Evolutionary conservation across 2,888 invertebrate species (phyloP), one percentile per base, ranked within the genome.

Genomic region (Drosophila kambysellisi): DNA sequence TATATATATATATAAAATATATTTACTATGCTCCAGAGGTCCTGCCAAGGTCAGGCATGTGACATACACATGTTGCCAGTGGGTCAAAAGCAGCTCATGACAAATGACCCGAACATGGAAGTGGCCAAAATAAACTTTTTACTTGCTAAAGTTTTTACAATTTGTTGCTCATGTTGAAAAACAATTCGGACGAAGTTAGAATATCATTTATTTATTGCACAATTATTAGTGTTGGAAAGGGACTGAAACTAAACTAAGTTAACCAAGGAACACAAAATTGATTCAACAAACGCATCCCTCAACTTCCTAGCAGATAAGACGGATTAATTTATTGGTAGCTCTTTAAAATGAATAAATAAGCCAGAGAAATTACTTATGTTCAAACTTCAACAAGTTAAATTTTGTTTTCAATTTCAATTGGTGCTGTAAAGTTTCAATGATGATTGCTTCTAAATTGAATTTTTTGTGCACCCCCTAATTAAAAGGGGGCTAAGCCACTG

Each of bases 11-110:
- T 25, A 25, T 25, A 25, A 25, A 2, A 25, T 25, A 25, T 43
- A 84, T 74, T 73, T 76, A 58, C 60, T 76, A 81, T 84, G 72
- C 81, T 57, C 35, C 60, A 46, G 32, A 70, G 70, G 76, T 62
- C 62, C 64, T 67, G 60, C 5, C 57, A 61, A 63, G 71, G 56
- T 66, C 63, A 41, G 39, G 3, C 33, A 35, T 43, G 59, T 69
- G 65, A 66, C 80, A 79, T 70, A 59, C 79, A 79, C 68, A 58
- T 80, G 80, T 52, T 68, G 60, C 59, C 62, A 41, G 20, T 25
- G 51, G 41, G 60, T 53, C 50, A 61, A 51, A 68, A 56, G 8
- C 60, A 62, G 66, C 29, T 66, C 66, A 83, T 83, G 67, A 30
- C 70, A 87, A 80, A 48, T 60, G 58, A 20, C 35, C 3, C 8